Base-by-base conservation (phyloP, 92 coral and sea anemone genomes). In the Zoanthus gigantus region DNA sequence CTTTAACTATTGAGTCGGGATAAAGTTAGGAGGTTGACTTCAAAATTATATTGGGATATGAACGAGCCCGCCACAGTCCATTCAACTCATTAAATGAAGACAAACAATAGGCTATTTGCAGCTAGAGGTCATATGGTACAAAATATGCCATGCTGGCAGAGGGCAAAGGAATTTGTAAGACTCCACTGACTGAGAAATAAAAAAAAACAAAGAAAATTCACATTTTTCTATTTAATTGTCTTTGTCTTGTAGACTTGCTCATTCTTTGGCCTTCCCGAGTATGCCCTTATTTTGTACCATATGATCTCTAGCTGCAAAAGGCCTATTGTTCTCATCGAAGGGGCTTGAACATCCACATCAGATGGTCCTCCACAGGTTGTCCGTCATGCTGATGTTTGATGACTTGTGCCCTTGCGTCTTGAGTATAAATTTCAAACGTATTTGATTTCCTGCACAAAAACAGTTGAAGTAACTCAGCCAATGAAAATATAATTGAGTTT, bases 351-450 rank as follows among this genome's bases (percentile, higher is more conserved):
- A 90, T 86, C 90, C 90, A 90, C 90, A 72, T 74, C 68, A 75
- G 30, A 78, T 90, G 93, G 85, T 87, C 93, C 28, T 14, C 75
- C 48, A 90, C 90, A 65, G 90, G 88, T 12, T 79, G 82, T 29
- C 93, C 88, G 88, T 91, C 91, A 76, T 87, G 90, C 37, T 91
- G 90, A 29, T 91, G 78, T 56, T 91, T 87, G 9, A 91, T 91
- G 85, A 91, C 78, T 45, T 91, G 84, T 13, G 86, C 88, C 60
- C 90, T 82, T 53, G 93, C 89, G 83, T 87, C 90, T 58, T 91
- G 90, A 5, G 90, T 91, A 71, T 87, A 91, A 2, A 91, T 77
- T 54, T 91, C 93, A 71, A 86, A 90, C 48, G 81, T 86, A 65
- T 83, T 90, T 1, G 93, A 90, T 60, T 90, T 86, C 90, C 85